Evolutionary conservation across 1,140 invertebrate species (phyloP).

Genomic region (Trissolcus basalis): DNA sequence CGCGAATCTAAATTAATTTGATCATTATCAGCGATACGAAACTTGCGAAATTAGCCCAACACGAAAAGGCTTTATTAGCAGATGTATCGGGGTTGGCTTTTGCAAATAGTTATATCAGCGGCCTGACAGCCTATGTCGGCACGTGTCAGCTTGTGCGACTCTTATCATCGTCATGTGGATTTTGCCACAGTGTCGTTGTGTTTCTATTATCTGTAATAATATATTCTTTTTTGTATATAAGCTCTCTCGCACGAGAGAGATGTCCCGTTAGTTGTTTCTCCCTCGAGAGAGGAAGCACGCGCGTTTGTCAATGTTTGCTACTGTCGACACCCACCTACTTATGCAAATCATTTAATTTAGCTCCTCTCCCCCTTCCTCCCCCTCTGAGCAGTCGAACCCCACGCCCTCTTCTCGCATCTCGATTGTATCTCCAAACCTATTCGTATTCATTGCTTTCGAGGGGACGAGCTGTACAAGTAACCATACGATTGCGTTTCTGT

Average conservation of each 20-base stretch:
- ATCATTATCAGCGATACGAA: slow-evolving; percentile 46
- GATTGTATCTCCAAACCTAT: slow-evolving; percentile 77
- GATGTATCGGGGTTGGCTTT: slow-evolving; percentile 57
- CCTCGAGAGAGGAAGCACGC: slow-evolving; percentile 59
- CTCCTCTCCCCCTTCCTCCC: slow-evolving; percentile 61
- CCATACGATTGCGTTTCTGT: slow-evolving; percentile 65
- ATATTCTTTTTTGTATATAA: slow-evolving; percentile 67
- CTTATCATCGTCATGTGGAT: slow-evolving; percentile 67
- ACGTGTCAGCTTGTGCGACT: slow-evolving; percentile 72
- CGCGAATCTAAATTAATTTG: slow-evolving; percentile 51
- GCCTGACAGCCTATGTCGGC: slow-evolving; percentile 68
- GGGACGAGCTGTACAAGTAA: slow-evolving; percentile 64
- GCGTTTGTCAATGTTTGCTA: slow-evolving; percentile 77
- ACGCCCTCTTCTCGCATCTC: slow-evolving; percentile 64
- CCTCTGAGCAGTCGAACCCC: slow-evolving; percentile 16
- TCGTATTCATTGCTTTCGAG: slow-evolving; percentile 76
- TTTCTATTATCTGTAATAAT: slow-evolving; percentile 74
- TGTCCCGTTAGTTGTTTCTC: slow-evolving; percentile 44
- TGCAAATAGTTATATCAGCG: slow-evolving; percentile 74
- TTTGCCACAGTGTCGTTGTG: slow-evolving; percentile 52
- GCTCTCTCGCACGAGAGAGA: slow-evolving; percentile 55
- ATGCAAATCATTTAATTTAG: slow-evolving; percentile 78
- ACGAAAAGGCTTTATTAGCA: slow-evolving; percentile 57
- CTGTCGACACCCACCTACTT: slow-evolving; percentile 78
- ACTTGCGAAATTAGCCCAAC: slow-evolving; percentile 52